Evolutionary conservation across 2,888 invertebrate genomes (phyloP).

Genomic region (Dicroscelio sp.): DNA sequence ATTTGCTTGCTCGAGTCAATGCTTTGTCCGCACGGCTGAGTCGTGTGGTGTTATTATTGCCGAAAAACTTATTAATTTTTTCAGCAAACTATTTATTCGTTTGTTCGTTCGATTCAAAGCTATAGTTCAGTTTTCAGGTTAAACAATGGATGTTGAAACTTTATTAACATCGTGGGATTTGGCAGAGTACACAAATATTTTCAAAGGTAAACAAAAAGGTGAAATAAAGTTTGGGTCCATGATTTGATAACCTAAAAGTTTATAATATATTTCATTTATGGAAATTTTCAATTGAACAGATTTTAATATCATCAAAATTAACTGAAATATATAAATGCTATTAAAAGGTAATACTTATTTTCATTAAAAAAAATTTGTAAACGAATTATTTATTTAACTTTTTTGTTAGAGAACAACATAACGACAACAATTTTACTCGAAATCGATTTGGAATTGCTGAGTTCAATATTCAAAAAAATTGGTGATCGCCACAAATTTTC

Average conservation of each 20-base stretch:
- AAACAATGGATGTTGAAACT: conserved; percentile 5
- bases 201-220: conserved; percentile 5
- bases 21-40: conserved; percentile 7
- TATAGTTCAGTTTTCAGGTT: background rate
- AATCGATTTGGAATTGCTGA: background rate
- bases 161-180: conserved; percentile 9
- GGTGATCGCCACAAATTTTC: background rate
- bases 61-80: background rate
- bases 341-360: no score
- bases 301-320: no score
- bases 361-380: no score
- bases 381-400: background rate
- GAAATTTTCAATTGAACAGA: background rate
- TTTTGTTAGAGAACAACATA: background rate
- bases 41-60: background rate
- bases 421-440: background rate
- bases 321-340: no score
- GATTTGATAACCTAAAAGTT: background rate
- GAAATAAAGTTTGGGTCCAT: conserved; percentile 6
- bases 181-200: conserved; percentile 1
- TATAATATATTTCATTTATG: background rate
- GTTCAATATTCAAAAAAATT: background rate
- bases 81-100: background rate
- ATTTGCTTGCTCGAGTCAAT: background rate
- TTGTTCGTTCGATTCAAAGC: background rate